phyloP scores from a whole-genome alignment of 2,888 invertebrate genomes.

The Brenthis daphne region DNA sequence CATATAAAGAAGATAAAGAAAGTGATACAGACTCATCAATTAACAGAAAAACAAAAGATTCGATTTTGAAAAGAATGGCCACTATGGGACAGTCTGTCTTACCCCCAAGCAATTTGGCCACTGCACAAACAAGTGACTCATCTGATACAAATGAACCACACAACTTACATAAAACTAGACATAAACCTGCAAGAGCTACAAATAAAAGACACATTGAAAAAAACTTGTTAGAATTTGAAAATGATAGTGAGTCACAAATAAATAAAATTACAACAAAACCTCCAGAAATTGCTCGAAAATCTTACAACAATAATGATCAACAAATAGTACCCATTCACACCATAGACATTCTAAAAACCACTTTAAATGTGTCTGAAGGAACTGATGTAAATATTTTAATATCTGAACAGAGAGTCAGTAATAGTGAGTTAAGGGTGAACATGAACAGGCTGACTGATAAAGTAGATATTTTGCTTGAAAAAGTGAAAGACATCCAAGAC shows the following conservation, averaged over 20 bases:
- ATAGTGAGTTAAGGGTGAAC: constrained; percentile 71
- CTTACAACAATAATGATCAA: constrained; percentile 45
- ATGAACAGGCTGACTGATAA: constrained; percentile 66
- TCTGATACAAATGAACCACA: constrained; percentile 60
- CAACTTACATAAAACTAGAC: constrained; percentile 53
- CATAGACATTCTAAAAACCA: constrained; percentile 44
- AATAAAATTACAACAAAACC: constrained; percentile 38
- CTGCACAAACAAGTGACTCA: constrained; percentile 62
- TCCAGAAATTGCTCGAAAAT: constrained; percentile 28
- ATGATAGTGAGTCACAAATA: constrained; percentile 43
- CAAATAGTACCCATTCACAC: constrained; percentile 54
- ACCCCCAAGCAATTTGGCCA: constrained; percentile 50
- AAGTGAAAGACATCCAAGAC: constrained; percentile 50
- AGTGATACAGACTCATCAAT: constrained; percentile 68
- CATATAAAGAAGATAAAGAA: constrained; percentile 48
- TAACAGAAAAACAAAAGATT: constrained; percentile 64
- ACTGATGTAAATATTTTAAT: constrained; percentile 58
- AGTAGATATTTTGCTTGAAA: constrained; percentile 59
- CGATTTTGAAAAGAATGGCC: constrained; percentile 71
- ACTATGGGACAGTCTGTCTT: constrained; percentile 72
- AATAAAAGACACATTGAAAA: constrained; percentile 50
- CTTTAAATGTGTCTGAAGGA: constrained; percentile 42
- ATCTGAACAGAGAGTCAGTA: constrained; percentile 68
- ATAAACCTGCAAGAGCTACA: constrained; percentile 55
- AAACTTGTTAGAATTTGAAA: constrained; percentile 45